A percentile compares a stretch with the other conserved stretches of the same genome.
Evolutionary conservation across 2,888 invertebrate species (phyloP).

Genomic region (Lagria hirta): DNA sequence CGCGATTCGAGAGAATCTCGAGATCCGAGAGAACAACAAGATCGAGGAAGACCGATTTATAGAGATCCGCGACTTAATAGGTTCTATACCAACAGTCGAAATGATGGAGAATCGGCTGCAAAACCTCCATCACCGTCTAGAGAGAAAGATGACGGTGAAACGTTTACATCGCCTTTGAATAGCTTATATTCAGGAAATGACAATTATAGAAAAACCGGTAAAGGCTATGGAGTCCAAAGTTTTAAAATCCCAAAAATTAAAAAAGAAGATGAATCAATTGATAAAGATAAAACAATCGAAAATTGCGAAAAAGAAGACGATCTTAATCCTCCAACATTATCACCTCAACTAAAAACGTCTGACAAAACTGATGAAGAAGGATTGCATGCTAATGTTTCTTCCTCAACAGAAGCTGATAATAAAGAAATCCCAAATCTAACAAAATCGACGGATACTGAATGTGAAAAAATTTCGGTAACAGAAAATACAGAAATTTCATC

Average conservation of each 20-base stretch:
- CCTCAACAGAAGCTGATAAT: slow-evolving; percentile 11
- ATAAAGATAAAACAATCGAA: not conserved
- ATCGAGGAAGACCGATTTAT: slow-evolving; percentile 5
- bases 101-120: slow-evolving; percentile 6
- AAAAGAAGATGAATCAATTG: slow-evolving; percentile 6
- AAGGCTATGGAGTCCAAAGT: slow-evolving; percentile 56
- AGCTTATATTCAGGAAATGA: slow-evolving; percentile 54
- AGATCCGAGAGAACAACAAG: slow-evolving; percentile 25
- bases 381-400: slow-evolving; percentile 12
- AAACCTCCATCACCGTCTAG: slow-evolving; percentile 28
- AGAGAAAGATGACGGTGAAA: slow-evolving; percentile 47
- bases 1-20: slow-evolving; percentile 38
- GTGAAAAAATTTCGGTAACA: too few relatives aligned
- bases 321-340: too few relatives aligned
- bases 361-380: slow-evolving; percentile 6
- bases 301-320: not conserved
- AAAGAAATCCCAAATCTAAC: slow-evolving; percentile 3
- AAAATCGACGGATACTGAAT: too few relatives aligned
- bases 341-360: not conserved
- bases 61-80: slow-evolving; percentile 18
- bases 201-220: slow-evolving; percentile 48
- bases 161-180: slow-evolving; percentile 55
- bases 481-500: slow-evolving; percentile 22
- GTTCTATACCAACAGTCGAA: not conserved
- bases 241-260: slow-evolving; percentile 56